Percentiles rank a stretch among this genome's conserved stretches.
Conservation (phyloP, 2,888 invertebrate genomes). For the Andrena haemorrhoa region DNA sequence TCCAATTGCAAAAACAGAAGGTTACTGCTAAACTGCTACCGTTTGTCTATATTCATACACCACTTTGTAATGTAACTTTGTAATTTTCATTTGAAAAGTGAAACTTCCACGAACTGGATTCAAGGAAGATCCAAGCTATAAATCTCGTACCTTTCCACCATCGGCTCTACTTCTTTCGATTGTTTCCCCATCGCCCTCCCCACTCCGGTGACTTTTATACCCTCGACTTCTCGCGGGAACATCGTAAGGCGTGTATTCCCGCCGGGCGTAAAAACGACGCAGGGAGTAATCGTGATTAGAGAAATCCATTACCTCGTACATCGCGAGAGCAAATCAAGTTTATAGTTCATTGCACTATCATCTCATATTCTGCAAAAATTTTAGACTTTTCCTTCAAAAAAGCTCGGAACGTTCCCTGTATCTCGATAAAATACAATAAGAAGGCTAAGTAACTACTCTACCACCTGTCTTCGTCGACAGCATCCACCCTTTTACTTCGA, state of each 20-base stretch:
- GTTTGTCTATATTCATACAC: background rate
- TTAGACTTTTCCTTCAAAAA: no score
- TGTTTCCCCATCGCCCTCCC: constrained; percentile 31
- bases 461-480: no score
- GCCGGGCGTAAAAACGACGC: background rate
- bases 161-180: constrained; percentile 34
- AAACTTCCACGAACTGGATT: constrained; percentile 45
- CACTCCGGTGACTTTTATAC: constrained; percentile 16
- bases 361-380: no score
- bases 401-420: no score
- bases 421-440: no score
- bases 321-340: background rate
- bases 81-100: constrained; percentile 44
- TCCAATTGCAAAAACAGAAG: background rate
- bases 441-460: no score
- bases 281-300: background rate
- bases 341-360: background rate
- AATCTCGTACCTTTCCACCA: constrained; percentile 34
- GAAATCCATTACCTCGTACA: background rate
- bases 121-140: constrained; percentile 41
- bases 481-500: no score
- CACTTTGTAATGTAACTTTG: constrained; percentile 28
- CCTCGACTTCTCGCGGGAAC: constrained; percentile 19
- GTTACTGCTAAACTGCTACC: background rate
- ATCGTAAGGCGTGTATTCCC: background rate